Conservation (phyloP, 2,888 invertebrate species). For the Macrosoma leucophasiata region DNA sequence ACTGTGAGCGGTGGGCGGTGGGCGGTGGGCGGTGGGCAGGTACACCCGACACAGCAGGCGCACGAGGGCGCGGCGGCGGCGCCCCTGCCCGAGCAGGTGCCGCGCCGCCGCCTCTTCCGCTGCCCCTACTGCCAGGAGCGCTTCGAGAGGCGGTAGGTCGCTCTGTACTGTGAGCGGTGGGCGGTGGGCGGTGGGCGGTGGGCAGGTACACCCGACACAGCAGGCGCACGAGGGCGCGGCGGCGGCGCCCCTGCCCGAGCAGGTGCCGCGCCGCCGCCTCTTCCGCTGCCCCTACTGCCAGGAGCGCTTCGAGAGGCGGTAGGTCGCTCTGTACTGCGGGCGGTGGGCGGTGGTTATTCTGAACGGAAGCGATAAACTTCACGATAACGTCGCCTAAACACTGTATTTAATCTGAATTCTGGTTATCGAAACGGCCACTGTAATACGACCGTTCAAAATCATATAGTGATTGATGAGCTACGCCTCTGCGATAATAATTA, state of each 20-base stretch:
- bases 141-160: slow-evolving; percentile 56
- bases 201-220: slow-evolving; percentile 62
- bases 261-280: slow-evolving; percentile 42
- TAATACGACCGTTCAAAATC: too few species aligned
- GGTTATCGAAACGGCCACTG: too few species aligned
- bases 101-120: slow-evolving; percentile 54
- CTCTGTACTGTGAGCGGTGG: too few species aligned
- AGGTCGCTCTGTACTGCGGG: slow-evolving; percentile 38
- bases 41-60: slow-evolving; percentile 66
- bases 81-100: slow-evolving; percentile 21
- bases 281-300: slow-evolving; percentile 65
- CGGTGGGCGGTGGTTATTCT: slow-evolving; percentile 56
- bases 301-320: slow-evolving; percentile 59
- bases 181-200: too few species aligned
- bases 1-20: too few species aligned
- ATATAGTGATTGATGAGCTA: too few species aligned
- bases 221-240: slow-evolving; percentile 44
- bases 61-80: slow-evolving; percentile 35
- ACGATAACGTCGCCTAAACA: too few species aligned
- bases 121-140: slow-evolving; percentile 55
- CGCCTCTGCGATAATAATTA: too few species aligned
- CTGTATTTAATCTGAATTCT: too few species aligned
- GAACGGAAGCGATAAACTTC: too few species aligned
- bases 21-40: too few species aligned
- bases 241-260: slow-evolving; percentile 15